These are phyloP conservation scores for Sebastes taczanowskii DNA, from an alignment of 2,797 vertebrate species.

Conservation along the genomic window DNA sequence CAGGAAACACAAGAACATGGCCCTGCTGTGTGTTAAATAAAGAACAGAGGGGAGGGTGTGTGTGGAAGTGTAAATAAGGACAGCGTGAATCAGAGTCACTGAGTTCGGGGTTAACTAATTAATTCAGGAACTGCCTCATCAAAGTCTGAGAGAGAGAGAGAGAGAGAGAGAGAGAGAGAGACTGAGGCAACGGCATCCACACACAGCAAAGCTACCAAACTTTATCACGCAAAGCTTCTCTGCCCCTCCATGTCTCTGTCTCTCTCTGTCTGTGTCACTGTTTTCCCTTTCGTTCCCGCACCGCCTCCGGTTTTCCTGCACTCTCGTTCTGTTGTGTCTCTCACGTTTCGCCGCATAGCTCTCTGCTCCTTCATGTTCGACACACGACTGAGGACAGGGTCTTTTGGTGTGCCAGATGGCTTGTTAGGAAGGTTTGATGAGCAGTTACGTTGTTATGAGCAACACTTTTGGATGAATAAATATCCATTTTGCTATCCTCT, in stretches of 20 bases:
- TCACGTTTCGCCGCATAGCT: neutral
- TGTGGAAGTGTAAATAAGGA: conserved; percentile 31
- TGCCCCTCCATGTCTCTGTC: conserved; percentile 36
- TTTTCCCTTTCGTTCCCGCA: neutral
- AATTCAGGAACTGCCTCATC: conserved; percentile 57
- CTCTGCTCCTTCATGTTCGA: neutral
- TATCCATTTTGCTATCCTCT: neutral
- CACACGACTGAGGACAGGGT: neutral
- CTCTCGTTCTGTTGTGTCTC: conserved; percentile 18
- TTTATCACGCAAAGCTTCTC: conserved; percentile 24
- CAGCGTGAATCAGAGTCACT: conserved; percentile 26
- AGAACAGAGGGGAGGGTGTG: neutral
- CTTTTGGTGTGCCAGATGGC: conserved; percentile 17
- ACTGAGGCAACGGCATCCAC: conserved; percentile 15
- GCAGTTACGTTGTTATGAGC: neutral
- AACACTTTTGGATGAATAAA: neutral
- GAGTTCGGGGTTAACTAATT: conserved; percentile 48
- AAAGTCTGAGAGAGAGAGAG: conserved; percentile 23
- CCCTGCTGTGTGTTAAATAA: neutral
- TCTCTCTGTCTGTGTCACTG: conserved; percentile 51
- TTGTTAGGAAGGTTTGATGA: neutral
- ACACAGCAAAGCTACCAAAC: conserved; percentile 3
- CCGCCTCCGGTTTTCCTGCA: conserved; percentile 36
- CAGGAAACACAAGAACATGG: neutral
- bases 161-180: neutral